Base-by-base conservation (phyloP, 2,797 vertebrate genomes). In the Rachycentron canadum region DNA sequence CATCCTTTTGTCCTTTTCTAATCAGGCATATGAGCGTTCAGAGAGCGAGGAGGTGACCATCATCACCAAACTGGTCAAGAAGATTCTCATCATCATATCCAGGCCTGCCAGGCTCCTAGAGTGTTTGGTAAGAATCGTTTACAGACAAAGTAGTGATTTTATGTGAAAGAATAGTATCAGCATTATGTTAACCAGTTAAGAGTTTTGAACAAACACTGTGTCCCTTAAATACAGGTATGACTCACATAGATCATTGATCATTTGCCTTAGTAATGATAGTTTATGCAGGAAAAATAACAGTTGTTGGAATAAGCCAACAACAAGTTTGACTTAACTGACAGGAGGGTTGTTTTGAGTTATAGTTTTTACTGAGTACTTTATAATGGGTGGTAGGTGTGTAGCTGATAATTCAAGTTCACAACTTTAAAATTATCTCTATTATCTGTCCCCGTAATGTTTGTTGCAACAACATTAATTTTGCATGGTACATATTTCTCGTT, bases 11-110 rank as follows among this genome's bases (percentile, higher is more conserved):
- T 86, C 34, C 49, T 74, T 57, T 52, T 26, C 60, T n/a, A 3
- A 32, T 66, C 79, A 99, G 97, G 97, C 97, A 0, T 97, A 96
- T 0, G 96, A 98, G 69, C 96, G 97, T 21, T 98, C 97, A 0
- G 97, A 98, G 90, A 98, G 97, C 0, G 96, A 97, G 78, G 97
- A 98, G 74, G 96, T 98, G 26, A 87, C 94, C 80, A 93, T 97
- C 87, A 95, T 98, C 0, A 94, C 95, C 69, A 97, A 98, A 75
- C 86, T 98, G 45, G 97, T 97, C 57, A 96, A 96, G 90, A 98
- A 97, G 87, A 92, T 98, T 64, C 94, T 98, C 66, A 96, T 98
- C 86, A 94, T 98, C 87, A 98, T 98, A 79, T 96, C 97, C 2
- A 94, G 97, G 21, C 97, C 97, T 0, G 97, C 97, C 1, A 93